Conservation (phyloP, 1,140 invertebrate genomes). For the Hormaphis cornu region DNA sequence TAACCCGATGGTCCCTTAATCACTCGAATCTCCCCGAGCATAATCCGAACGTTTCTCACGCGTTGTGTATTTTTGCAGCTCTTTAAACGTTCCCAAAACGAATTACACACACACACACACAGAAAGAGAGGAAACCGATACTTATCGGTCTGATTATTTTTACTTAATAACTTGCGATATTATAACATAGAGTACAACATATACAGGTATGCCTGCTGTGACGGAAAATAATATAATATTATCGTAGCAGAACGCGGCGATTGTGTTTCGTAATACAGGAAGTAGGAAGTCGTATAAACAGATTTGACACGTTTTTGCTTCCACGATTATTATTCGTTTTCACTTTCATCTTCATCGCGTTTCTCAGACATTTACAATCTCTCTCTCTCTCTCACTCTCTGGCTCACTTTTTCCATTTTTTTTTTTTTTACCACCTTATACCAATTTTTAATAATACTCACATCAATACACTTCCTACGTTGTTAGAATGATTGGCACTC, state of each 20-base stretch:
- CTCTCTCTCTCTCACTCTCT: neutral
- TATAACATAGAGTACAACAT: neutral
- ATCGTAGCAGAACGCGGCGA: neutral
- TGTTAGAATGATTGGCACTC: too few relatives aligned
- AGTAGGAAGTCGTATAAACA: constrained; percentile 26
- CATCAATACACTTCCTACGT: too few relatives aligned
- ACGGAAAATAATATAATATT: neutral
- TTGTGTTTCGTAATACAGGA: constrained; percentile 27
- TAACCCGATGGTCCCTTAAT: too few relatives aligned
- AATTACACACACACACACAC: neutral
- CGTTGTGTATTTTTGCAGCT: too few relatives aligned
- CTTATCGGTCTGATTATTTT: constrained; percentile 17
- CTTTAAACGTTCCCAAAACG: too few relatives aligned
- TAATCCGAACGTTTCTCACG: too few relatives aligned
- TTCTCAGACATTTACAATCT: constrained; percentile 8
- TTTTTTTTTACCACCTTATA: neutral
- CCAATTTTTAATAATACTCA: too few relatives aligned
- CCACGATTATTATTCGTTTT: constrained; percentile 25
- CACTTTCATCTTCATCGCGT: constrained; percentile 17
- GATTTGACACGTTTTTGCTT: constrained; percentile 19
- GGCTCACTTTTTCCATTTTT: neutral
- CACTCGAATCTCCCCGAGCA: too few relatives aligned
- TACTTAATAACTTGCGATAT: too few relatives aligned
- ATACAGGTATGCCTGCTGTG: neutral
- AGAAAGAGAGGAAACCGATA: neutral